Conservation (phyloP, 2,797 vertebrate species). For the Argyrosomus regius region DNA sequence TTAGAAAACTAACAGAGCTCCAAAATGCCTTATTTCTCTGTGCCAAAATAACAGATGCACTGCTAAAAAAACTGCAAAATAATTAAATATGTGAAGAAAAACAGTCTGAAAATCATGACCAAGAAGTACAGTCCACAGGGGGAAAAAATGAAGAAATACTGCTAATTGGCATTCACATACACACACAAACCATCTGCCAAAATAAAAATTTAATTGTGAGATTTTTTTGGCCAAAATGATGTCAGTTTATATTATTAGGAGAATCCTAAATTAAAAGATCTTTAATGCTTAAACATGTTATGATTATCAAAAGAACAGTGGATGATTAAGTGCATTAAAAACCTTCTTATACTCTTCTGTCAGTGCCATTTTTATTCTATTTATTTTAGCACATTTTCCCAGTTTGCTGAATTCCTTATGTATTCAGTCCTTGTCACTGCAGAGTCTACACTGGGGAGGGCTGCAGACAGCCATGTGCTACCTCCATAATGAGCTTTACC, state of each 20-base stretch:
- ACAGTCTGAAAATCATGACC: not conserved
- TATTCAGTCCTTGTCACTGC: not conserved
- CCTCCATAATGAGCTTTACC: not conserved
- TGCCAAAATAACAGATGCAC: conserved; percentile 38
- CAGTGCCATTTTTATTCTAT: too few species aligned
- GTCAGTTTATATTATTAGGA: not conserved
- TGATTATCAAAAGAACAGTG: not conserved
- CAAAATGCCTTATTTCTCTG: not conserved
- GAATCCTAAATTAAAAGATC: not conserved
- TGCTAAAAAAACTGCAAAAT: conserved; percentile 30
- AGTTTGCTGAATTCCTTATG: not conserved
- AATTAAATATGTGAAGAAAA: conserved; percentile 43
- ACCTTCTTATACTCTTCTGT: not conserved
- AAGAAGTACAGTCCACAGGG: not conserved
- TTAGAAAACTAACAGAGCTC: conserved; percentile 6
- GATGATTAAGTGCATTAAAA: not conserved
- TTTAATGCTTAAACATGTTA: not conserved
- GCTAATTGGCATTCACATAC: not conserved
- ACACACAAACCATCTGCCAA: conserved; percentile 15
- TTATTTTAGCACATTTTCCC: not conserved
- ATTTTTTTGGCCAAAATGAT: not conserved
- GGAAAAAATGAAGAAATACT: not conserved
- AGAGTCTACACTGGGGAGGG: not conserved
- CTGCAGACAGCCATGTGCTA: not conserved
- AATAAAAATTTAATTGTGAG: not conserved